Evolutionary conservation across 53 echinoderm and acorn worm genomes (phyloP).

Genomic region (Antedon mediterranea): DNA sequence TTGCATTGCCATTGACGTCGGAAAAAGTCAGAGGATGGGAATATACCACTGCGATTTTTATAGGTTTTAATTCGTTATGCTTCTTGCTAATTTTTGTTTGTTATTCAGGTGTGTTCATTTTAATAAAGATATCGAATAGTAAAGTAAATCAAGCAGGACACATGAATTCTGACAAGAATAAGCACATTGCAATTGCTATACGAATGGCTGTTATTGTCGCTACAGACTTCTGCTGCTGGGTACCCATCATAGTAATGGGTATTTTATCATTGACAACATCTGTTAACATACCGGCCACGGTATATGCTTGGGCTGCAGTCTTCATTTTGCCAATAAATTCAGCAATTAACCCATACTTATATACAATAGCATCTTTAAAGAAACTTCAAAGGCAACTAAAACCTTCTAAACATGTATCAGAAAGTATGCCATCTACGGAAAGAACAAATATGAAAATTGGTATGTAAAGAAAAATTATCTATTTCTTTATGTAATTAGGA

Average conservation of each 20-base stretch:
- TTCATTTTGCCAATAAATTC: slow-evolving; percentile 91
- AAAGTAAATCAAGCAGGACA: slow-evolving; percentile 12
- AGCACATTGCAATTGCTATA: slow-evolving; percentile 23
- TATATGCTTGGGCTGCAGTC: slow-evolving; percentile 83
- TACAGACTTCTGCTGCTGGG: slow-evolving; percentile 83
- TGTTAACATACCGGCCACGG: slow-evolving; percentile 41
- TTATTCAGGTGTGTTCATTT: slow-evolving; percentile 53
- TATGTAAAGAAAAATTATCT: too few species aligned
- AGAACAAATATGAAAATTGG: too few species aligned
- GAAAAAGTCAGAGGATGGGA: slow-evolving; percentile 41
- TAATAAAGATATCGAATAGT: slow-evolving; percentile 41
- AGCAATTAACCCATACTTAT: slow-evolving; percentile 80
- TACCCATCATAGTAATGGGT: slow-evolving; percentile 78
- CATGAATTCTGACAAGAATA: not conserved
- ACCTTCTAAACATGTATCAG: too few species aligned
- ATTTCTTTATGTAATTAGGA: too few species aligned
- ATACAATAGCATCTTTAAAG: slow-evolving; percentile 64
- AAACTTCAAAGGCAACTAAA: too few species aligned
- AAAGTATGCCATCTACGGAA: too few species aligned
- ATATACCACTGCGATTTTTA: too few species aligned
- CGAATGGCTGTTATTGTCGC: slow-evolving; percentile 59
- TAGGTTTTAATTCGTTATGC: slow-evolving; percentile 35
- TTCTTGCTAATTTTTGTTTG: slow-evolving; percentile 48
- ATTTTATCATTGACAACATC: slow-evolving; percentile 34
- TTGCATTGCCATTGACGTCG: slow-evolving; percentile 55